Evolutionary conservation across 2,797 vertebrate genomes (phyloP).

Genomic region (Melanitta fusca): DNA sequence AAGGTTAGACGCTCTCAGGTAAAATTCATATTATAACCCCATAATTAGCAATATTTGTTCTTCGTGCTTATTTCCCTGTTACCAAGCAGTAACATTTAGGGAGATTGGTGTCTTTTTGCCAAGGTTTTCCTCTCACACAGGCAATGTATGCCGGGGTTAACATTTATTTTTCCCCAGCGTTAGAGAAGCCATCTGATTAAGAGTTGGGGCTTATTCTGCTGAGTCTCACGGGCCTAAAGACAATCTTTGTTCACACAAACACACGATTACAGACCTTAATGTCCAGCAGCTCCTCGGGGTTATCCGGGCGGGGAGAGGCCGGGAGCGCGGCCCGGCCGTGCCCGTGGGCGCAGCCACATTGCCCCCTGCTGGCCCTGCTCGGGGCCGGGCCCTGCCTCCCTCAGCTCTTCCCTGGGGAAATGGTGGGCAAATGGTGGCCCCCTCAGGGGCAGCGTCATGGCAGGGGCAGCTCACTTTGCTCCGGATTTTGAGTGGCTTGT

Average conservation of each 20-base stretch:
- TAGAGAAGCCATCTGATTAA: background rate
- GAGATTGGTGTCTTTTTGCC: background rate
- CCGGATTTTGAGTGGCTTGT: too few species aligned
- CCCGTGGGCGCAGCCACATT: too few species aligned
- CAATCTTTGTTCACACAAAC: background rate
- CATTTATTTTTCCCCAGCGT: background rate
- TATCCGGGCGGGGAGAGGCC: too few species aligned
- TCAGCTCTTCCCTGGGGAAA: too few species aligned
- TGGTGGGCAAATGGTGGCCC: too few species aligned
- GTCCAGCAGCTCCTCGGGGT: background rate
- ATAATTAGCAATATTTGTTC: background rate
- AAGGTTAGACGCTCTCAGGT: constrained; percentile 36
- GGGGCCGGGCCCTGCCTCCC: too few species aligned
- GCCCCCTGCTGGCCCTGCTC: too few species aligned
- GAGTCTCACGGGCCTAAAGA: background rate
- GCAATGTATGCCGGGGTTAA: background rate
- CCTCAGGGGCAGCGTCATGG: too few species aligned
- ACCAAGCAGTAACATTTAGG: background rate
- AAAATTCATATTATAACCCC: constrained; percentile 15
- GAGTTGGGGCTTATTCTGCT: background rate
- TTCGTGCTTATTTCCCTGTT: background rate
- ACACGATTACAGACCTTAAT: background rate
- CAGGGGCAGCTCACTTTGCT: too few species aligned
- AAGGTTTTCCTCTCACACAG: background rate
- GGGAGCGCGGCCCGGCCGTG: too few species aligned